These are phyloP conservation scores for Amphilophus citrinellus DNA, from an alignment of 2,113 vertebrate species.

Conservation along the genomic window DNA sequence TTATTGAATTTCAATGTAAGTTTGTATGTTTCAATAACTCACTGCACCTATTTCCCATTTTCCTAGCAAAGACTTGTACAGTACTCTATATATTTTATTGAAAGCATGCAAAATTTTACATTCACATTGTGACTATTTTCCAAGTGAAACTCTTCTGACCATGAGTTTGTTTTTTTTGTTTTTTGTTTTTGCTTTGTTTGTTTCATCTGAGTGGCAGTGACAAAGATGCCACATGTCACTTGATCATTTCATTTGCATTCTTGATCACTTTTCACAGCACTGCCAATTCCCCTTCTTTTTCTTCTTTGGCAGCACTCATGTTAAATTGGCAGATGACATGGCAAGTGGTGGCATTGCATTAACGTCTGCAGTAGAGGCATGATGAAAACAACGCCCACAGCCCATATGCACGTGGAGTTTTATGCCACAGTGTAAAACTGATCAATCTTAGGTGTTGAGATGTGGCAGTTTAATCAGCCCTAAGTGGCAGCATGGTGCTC, in stretches of 20 bases:
- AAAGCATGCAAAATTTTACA: too few relatives aligned
- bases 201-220: background rate
- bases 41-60: too few relatives aligned
- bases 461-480: constrained; percentile 39
- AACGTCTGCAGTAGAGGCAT: constrained; percentile 9
- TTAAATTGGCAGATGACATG: constrained; percentile 56
- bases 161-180: too few relatives aligned
- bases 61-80: too few relatives aligned
- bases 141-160: too few relatives aligned
- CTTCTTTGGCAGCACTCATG: constrained; percentile 5
- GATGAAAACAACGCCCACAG: constrained; percentile 77
- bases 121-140: too few relatives aligned
- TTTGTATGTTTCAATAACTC: too few relatives aligned
- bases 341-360: constrained; percentile 52
- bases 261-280: constrained; percentile 60
- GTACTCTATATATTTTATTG: too few relatives aligned
- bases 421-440: constrained; percentile 52
- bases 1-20: too few relatives aligned
- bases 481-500: constrained; percentile 52
- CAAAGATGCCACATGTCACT: constrained; percentile 27
- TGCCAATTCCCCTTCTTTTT: constrained; percentile 17
- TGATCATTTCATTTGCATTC: constrained; percentile 68
- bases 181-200: too few relatives aligned
- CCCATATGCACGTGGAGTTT: constrained; percentile 47
- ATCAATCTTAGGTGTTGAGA: constrained; percentile 76